Evolutionary conservation across 2,113 vertebrate genomes (phyloP), one percentile per base, ranked within the genome.

Genomic region (Saccopteryx bilineata): DNA sequence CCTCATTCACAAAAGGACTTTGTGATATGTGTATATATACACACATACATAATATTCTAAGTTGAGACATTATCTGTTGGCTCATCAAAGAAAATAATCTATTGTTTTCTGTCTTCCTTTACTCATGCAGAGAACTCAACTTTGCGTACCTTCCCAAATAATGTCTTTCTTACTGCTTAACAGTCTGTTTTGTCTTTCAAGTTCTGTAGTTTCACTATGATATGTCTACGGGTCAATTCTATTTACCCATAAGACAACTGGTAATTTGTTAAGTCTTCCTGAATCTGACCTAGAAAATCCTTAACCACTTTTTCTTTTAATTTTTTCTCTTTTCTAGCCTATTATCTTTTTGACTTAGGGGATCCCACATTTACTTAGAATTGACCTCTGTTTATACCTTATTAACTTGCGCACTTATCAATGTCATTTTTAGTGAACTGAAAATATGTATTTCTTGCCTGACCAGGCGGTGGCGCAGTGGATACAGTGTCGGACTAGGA

Each of bases 221-320:
- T 7, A 5, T 56, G 13, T 76, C 54, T 92, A 58, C 74, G 31
- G 23, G 17, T 87, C 18, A 81, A 78, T 60, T 66, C 81, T 75
- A 76, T 33, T 84, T 14, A 28, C 15, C 54, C 21, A 8, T 48
- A 66, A 23, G 28, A 74, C 69, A 81, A 82, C 2, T 65, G 48
- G 50, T 72, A 68, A 74, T 48, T 85, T 81, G 18, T 80, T 82
- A 75, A 75, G 52, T 61, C 21, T 85, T 74, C 83, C 24, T 56
- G 4, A 68, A 71, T 76, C 52, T 84, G 56, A 75, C 50, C 66
- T 28, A 92, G 21, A 92, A 94, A 92, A 89, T 50, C 58, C 58
- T 71, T 74, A 87, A 31, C 24, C 28, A 91, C 11, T 89, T 91
- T 92, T 69, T 71, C 56, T 86, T 96, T 87, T 33, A 84, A 8